Conservation (phyloP, 2,888 invertebrate genomes). For the Thereva nobilitata region DNA sequence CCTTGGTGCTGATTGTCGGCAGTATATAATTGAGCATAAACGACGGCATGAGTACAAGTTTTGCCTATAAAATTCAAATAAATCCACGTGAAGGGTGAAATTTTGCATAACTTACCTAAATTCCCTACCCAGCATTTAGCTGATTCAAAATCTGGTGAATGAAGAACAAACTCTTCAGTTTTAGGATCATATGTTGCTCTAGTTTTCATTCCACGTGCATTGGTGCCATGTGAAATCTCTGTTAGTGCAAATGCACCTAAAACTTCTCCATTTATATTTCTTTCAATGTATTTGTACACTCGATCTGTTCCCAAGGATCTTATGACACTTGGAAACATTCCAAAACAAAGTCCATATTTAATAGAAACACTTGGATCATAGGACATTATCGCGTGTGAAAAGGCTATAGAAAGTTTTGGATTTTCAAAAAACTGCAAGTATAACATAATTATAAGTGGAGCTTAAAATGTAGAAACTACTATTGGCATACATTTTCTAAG, state of each 20-base stretch:
- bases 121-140: conserved; percentile 98
- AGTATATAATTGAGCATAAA: conserved; percentile 86
- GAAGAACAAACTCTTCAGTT: conserved; percentile 79
- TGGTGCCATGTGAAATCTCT: conserved; percentile 93
- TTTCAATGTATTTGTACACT: conserved; percentile 62
- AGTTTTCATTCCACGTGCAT: conserved; percentile 88
- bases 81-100: conserved; percentile 48
- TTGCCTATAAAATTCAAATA: conserved; percentile 60
- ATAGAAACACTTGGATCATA: conserved; percentile 68
- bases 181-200: conserved; percentile 82
- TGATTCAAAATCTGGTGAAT: conserved; percentile 92
- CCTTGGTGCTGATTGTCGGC: conserved; percentile 80
- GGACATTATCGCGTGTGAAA: conserved; percentile 63
- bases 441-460: not conserved
- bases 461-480: not conserved
- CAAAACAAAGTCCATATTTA: conserved; percentile 68
- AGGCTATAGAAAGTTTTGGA: conserved; percentile 60
- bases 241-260: conserved; percentile 82
- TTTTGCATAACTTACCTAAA: conserved; percentile 63
- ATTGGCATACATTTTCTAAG: conserved; percentile 1
- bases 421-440: conserved; percentile 59
- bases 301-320: conserved; percentile 68
- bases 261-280: conserved; percentile 57
- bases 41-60: conserved; percentile 82
- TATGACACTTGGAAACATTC: conserved; percentile 69